Evolutionary conservation across 1,140 invertebrate genomes (phyloP), one percentile per base, ranked within the genome.

Genomic region (Musca vetustissima): DNA sequence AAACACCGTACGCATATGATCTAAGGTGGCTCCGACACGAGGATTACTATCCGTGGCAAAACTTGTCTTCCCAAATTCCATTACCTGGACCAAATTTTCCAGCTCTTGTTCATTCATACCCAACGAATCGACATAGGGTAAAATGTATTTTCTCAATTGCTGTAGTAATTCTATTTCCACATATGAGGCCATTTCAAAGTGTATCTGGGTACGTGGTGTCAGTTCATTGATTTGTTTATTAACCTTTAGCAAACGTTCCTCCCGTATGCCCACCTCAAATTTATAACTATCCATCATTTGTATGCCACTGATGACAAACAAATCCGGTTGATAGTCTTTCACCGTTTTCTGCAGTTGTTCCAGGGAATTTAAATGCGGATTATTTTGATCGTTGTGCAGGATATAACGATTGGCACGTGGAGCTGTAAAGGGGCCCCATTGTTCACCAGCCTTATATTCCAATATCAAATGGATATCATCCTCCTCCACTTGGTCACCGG

Each of bases 261-360:
- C 81, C 66, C 90, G 85, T 70, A 89, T 83, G 73, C 89, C 91
- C 1, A 74, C 78, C 69, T 83, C 82, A 73, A 92, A 93, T 43
- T 91, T 92, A 83, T 91, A 94, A 82, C 92, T 94, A 79, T 96
- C 93, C 92, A 96, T 93, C 91, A 95, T 93, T 78, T 96, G 94
- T 22, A 96, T 79, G 1, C 93, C 93, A 76, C 93, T 92, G 49
- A 96, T 85, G 71, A 96, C 91, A 66, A 95, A 83, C 67, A 95
- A 83, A 75, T 92, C 85, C 11, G 93, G 91, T 25, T 89, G 85
- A 74, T 90, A 93, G 1, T 80, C 78, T 14, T 85, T 78, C n/a
- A 95, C 75, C 66, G 88, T 72, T 70, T 88, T 83, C 8, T 87
- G 86, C 71, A 96, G 88, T 52, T 87, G 86, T 76, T 93, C 89